Evolutionary conservation across 64 coral and sea anemone genomes (phyloP), one percentile per base, ranked within the genome.

Genomic region (Cladopsammia gracilis): DNA sequence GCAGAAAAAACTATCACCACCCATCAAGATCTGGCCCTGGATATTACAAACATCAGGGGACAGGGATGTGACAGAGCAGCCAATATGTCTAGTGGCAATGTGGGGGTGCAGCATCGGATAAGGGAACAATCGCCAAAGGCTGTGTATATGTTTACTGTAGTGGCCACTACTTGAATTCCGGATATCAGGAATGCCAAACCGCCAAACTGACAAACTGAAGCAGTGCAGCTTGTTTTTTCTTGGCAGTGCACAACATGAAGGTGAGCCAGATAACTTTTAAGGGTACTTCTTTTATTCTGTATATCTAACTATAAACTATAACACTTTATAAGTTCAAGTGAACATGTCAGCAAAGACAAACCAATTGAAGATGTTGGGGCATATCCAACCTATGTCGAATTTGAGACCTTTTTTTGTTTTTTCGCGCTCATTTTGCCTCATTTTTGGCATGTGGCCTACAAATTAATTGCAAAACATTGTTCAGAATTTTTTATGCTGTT

Each of bases 91-190:
- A 91, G 89, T 50, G 89, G 85, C 46, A 84, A 85, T 25, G 70
- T 92, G 26, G 90, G 81, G 69, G 78, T 92, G 10, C 70, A 85
- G 19, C 25, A 50, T 15, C 65, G 54, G 19, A 82, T 94, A 50
- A 89, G 80, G 75, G 47, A 79, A 46, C 74, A 48, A 47, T 86
- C 86, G 51, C 86, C 92, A 58, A 62, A 62, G 48, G 92, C 75
- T 45, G 73, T 71, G 23, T 94, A 82, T 94, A n/a, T n/a, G 92
- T 94, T 18, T 48, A 94, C 64, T 94, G 76, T 60, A 94, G 78
- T 71, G 86, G 92, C 0, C 85, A 83, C 58, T 94, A 86, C 64
- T 48, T 89, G 20, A 94, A 89, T 89, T 68, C 80, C n/a, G 9
- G 58, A 79, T 50, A 47, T 85, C 57, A 69, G 69, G 34, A 92